phyloP scores from a whole-genome alignment of 2,113 vertebrate genomes.

The Anolis carolinensis region DNA sequence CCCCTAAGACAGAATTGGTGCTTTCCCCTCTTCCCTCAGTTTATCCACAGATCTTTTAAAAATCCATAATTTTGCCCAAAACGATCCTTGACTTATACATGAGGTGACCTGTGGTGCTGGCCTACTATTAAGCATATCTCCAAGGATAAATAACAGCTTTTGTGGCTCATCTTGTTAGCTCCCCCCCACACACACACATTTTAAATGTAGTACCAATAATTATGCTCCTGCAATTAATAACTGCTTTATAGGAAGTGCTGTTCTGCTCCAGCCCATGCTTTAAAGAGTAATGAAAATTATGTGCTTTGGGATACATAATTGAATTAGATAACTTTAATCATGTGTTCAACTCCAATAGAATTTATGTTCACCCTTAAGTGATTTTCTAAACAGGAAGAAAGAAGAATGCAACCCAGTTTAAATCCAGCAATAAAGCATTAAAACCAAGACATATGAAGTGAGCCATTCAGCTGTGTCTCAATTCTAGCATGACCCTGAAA shows the following conservation, averaged over 20 bases:
- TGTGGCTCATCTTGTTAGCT: conserved; percentile 5
- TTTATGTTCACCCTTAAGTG: background rate
- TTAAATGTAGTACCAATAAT: conserved; percentile 15
- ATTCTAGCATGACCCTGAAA: background rate
- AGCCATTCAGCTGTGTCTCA: conserved; percentile 23
- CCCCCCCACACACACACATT: background rate
- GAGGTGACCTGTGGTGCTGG: background rate
- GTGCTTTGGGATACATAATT: conserved; percentile 2
- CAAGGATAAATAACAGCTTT: conserved; percentile 3
- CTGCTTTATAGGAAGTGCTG: background rate
- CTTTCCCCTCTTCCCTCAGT: too few relatives aligned
- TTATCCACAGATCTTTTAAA: too few relatives aligned
- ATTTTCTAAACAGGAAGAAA: background rate
- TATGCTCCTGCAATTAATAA: background rate
- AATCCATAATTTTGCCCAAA: too few relatives aligned
- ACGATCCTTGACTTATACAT: background rate
- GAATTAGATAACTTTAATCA: conserved; percentile 12
- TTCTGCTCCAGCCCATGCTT: background rate
- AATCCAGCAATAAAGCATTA: background rate
- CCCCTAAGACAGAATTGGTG: too few relatives aligned
- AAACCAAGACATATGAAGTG: conserved; percentile 34
- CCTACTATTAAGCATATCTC: background rate
- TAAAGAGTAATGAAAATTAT: background rate
- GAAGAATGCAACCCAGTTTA: conserved; percentile 17
- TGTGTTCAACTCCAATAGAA: conserved; percentile 5